Evolutionary conservation across 2,888 invertebrate genomes (phyloP).

Genomic region (Apocheima hispidaria): DNA sequence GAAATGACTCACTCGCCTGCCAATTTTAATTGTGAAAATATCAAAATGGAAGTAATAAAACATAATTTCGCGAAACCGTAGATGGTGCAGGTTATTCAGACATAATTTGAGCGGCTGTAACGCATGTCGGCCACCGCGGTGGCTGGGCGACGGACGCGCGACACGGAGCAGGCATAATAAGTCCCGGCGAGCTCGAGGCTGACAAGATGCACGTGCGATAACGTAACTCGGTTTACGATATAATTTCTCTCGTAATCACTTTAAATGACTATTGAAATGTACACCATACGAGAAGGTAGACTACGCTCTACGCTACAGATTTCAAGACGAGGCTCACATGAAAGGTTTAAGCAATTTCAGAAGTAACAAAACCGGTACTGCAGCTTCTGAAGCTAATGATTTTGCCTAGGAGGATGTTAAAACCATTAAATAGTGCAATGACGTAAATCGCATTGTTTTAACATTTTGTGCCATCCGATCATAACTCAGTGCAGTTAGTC

Average conservation of each 20-base stretch:
- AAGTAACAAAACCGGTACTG: neutral
- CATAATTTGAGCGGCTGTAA: slow-evolving; percentile 60
- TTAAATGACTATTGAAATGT: slow-evolving; percentile 39
- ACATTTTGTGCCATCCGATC: neutral
- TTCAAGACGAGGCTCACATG: neutral
- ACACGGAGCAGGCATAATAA: slow-evolving; percentile 72
- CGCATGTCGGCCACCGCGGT: slow-evolving; percentile 69
- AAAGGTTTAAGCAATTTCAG: neutral
- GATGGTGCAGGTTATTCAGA: slow-evolving; percentile 51
- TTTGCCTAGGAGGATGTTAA: slow-evolving; percentile 1
- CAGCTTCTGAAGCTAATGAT: neutral
- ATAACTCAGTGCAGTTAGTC: neutral
- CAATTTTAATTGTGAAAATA: slow-evolving; percentile 17
- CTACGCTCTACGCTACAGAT: neutral
- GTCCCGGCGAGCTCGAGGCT: slow-evolving; percentile 51
- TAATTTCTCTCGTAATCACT: slow-evolving; percentile 48
- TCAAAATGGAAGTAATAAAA: slow-evolving; percentile 12
- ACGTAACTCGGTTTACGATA: slow-evolving; percentile 60
- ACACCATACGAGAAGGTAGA: slow-evolving; percentile 30
- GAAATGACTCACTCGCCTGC: slow-evolving; percentile 12
- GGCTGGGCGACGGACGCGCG: slow-evolving; percentile 60
- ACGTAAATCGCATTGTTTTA: slow-evolving; percentile 1
- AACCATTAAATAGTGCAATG: neutral
- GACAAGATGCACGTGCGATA: slow-evolving; percentile 79
- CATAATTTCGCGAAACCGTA: slow-evolving; percentile 17